Percentiles rank a stretch among this genome's conserved stretches.
These are phyloP conservation scores for Clarias magur DNA, from an alignment of 2,113 vertebrate genomes.

Conservation along the genomic window DNA sequence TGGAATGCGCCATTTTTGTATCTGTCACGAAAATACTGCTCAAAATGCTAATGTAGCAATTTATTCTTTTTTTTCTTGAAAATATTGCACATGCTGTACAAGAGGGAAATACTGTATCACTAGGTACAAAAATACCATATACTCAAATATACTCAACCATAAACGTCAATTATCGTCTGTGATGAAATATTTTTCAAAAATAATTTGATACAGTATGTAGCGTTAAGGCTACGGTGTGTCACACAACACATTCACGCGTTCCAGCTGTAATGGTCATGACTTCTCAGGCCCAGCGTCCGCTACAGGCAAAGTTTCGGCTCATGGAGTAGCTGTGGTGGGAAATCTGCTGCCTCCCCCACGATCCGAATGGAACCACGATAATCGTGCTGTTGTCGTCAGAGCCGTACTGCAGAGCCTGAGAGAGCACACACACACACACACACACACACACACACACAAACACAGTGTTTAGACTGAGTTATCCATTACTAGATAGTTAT, in stretches of 20 bases:
- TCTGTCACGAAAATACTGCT: neutral
- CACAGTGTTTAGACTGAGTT: constrained; percentile 14
- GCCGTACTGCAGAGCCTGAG: constrained; percentile 88
- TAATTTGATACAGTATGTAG: neutral
- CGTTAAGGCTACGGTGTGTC: neutral
- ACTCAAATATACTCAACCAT: neutral
- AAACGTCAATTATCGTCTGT: neutral
- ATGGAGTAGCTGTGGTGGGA: constrained; percentile 86
- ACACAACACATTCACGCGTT: neutral
- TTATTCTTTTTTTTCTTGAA: too few relatives aligned
- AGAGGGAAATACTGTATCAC: neutral
- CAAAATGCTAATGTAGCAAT: constrained; percentile 13
- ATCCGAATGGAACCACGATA: constrained; percentile 91
- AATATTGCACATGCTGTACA: neutral
- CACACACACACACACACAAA: constrained; percentile 28
- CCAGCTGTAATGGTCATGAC: neutral
- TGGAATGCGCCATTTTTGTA: neutral
- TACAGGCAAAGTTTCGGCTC: constrained; percentile 92
- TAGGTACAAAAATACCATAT: neutral
- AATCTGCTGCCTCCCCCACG: constrained; percentile 91
- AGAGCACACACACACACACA: constrained; percentile 21
- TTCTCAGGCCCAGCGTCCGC: constrained; percentile 86
- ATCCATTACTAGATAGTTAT: constrained; percentile 5
- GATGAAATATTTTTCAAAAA: neutral
- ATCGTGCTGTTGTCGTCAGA: constrained; percentile 93